These are phyloP conservation scores for Meloidogyne hapla DNA, from an alignment of 1,140 invertebrate species.

Conservation along the genomic window DNA sequence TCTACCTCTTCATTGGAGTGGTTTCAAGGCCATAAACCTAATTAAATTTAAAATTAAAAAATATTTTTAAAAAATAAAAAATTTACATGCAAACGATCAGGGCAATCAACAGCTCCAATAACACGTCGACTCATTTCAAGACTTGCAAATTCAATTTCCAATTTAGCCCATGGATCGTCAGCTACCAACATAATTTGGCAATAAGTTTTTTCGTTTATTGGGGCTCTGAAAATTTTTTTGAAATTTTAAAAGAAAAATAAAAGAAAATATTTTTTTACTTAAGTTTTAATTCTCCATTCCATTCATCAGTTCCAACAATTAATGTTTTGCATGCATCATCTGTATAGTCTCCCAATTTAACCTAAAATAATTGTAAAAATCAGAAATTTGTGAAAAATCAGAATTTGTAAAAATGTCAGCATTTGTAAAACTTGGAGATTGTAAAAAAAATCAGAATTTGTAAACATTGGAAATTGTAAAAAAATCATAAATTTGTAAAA, in stretches of 20 bases:
- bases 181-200: conserved; percentile 5
- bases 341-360: background rate
- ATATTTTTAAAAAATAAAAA: background rate
- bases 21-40: background rate
- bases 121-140: background rate
- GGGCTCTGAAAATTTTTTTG: background rate
- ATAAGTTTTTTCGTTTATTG: background rate
- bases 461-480: too few species aligned
- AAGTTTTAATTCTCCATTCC: background rate
- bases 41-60: background rate
- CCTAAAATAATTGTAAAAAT: too few species aligned
- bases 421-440: too few species aligned
- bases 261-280: too few species aligned
- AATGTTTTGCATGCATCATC: background rate
- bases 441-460: too few species aligned
- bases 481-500: too few species aligned
- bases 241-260: too few species aligned
- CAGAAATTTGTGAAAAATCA: too few species aligned
- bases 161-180: background rate
- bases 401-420: too few species aligned
- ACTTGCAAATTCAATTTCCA: conserved; percentile 6
- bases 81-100: background rate
- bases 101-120: background rate
- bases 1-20: background rate
- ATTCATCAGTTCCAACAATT: background rate